phyloP scores from a whole-genome alignment of 2,888 invertebrate species.

The Watsonalla binaria region DNA sequence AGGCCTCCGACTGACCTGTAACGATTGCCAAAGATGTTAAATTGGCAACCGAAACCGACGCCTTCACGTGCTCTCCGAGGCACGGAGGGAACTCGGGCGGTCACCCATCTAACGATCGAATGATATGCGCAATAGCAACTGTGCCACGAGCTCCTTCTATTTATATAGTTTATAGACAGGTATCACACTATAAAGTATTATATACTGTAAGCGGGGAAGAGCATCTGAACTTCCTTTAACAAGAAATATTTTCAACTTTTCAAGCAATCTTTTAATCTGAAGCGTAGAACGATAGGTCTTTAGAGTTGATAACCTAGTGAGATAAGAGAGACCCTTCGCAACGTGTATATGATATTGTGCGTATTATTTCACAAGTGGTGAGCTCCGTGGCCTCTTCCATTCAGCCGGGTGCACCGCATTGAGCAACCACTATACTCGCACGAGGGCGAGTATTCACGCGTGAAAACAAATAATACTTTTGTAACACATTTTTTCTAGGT shows the following conservation, averaged over 20 bases:
- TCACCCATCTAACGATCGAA: no score
- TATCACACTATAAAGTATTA: no score
- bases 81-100: no score
- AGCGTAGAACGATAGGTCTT: constrained; percentile 1
- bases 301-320: constrained; percentile 30
- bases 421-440: constrained; percentile 29
- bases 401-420: constrained; percentile 31
- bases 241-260: not conserved
- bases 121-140: no score
- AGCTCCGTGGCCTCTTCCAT: constrained; percentile 33
- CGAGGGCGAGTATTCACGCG: constrained; percentile 29
- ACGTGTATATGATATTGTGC: constrained; percentile 27
- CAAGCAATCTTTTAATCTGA: not conserved
- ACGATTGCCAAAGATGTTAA: no score
- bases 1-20: no score
- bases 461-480: constrained; percentile 23
- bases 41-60: no score
- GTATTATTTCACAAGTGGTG: constrained; percentile 31
- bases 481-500: constrained; percentile 9
- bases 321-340: constrained; percentile 35
- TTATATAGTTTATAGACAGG: no score
- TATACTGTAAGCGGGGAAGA: no score
- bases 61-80: no score
- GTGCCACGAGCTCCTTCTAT: no score
- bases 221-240: not conserved